These are phyloP conservation scores for Pocota personata DNA, from an alignment of 2,888 invertebrate species.

Conservation along the genomic window DNA sequence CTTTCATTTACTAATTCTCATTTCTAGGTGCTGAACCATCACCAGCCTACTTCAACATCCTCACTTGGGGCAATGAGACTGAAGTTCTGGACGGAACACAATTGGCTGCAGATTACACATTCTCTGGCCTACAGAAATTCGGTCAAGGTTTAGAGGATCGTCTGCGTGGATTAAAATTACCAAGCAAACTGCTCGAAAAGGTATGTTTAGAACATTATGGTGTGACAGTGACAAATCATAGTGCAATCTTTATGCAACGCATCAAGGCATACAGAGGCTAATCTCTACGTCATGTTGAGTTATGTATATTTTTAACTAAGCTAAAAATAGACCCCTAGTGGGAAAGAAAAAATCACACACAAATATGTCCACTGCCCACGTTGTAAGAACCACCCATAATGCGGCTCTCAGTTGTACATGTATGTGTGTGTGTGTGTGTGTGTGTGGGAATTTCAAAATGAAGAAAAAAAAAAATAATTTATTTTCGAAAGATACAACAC, in stretches of 20 bases:
- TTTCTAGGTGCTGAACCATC: conserved; percentile 97
- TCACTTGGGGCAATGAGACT: conserved; percentile 94
- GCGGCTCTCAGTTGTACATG: not conserved
- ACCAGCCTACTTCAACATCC: conserved; percentile 95
- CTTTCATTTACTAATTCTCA: too few species aligned
- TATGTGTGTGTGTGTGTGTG: not conserved
- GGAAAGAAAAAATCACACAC: conserved; percentile 1
- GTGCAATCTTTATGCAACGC: conserved; percentile 24
- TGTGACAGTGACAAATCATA: conserved; percentile 9
- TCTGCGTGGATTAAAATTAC: conserved; percentile 91
- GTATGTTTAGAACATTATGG: conserved; percentile 83
- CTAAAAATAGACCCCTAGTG: conserved; percentile 32
- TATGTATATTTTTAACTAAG: conserved; percentile 31
- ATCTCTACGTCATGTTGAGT: conserved; percentile 27
- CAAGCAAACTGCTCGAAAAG: conserved; percentile 93
- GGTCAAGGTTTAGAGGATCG: conserved; percentile 96
- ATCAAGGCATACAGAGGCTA: conserved; percentile 8
- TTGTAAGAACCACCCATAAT: not conserved
- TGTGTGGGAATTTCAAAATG: conserved; percentile 5
- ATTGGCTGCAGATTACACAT: conserved; percentile 97
- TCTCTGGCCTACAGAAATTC: conserved; percentile 96
- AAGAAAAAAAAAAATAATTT: not conserved
- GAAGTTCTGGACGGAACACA: conserved; percentile 95
- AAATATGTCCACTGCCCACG: conserved; percentile 22
- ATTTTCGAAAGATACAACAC: conserved; percentile 37